These are phyloP conservation scores for Corapipo altera DNA, from an alignment of 2,113 vertebrate genomes.

Conservation along the genomic window DNA sequence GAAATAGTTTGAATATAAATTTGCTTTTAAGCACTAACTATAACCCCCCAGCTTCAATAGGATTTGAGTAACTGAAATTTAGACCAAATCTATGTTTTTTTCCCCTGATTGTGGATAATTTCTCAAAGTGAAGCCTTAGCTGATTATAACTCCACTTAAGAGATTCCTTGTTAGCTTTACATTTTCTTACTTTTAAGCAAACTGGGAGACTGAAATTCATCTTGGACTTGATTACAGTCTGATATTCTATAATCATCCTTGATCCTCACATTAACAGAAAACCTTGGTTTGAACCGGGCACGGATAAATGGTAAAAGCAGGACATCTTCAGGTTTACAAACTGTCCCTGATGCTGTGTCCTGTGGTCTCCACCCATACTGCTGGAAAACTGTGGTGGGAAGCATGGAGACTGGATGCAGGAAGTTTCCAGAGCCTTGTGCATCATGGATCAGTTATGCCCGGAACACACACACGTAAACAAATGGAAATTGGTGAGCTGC, in stretches of 20 bases:
- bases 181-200: not conserved
- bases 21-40: not conserved
- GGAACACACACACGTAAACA: constrained; percentile 22
- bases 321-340: not conserved
- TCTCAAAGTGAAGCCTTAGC: not conserved
- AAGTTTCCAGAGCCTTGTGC: not conserved
- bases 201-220: not conserved
- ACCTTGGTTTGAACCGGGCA: fast-evolving
- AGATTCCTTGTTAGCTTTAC: not conserved
- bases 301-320: not conserved
- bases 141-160: not conserved
- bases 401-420: not conserved
- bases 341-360: not conserved
- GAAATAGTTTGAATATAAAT: not conserved
- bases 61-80: not conserved
- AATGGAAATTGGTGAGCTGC: not conserved
- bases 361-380: not conserved
- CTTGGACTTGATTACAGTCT: not conserved
- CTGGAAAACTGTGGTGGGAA: not conserved
- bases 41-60: not conserved
- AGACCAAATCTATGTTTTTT: not conserved
- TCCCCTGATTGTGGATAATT: not conserved
- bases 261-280: not conserved
- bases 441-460: not conserved
- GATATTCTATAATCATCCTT: not conserved